These are phyloP conservation scores for Chaenogobius annularis DNA, from an alignment of 2,113 vertebrate species.

Conservation along the genomic window DNA sequence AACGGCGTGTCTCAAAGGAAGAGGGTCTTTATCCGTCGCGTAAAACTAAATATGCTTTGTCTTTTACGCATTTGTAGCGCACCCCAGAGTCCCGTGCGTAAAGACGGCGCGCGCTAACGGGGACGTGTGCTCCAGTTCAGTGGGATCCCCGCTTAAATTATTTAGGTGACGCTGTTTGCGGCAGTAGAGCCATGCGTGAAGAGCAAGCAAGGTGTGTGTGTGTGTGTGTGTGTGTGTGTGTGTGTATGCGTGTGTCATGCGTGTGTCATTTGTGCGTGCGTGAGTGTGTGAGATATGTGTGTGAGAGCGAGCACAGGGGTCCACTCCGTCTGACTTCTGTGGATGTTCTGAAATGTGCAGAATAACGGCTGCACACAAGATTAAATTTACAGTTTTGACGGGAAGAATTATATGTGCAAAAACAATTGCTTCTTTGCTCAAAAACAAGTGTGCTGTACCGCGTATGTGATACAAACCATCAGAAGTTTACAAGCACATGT, in stretches of 20 bases:
- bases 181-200: conserved; percentile 44
- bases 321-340: no score
- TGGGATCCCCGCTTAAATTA: conserved; percentile 71
- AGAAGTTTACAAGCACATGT: no score
- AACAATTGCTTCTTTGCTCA: not conserved
- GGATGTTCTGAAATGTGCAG: not conserved
- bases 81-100: conserved; percentile 3
- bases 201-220: not conserved
- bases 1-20: not conserved
- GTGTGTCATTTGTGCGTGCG: no score
- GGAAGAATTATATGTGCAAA: not conserved
- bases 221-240: no score
- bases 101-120: conserved; percentile 60
- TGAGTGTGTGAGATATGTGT: no score
- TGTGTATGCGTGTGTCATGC: not conserved
- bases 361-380: not conserved
- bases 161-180: conserved; percentile 73
- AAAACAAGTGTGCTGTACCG: not conserved
- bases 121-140: conserved; percentile 73
- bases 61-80: conserved; percentile 4
- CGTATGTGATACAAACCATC: no score
- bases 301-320: no score
- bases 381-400: no score
- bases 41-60: not conserved
- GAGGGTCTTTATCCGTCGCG: not conserved